phyloP scores from a whole-genome alignment of 1,140 invertebrate species.

The Drosophila prosaltans region DNA sequence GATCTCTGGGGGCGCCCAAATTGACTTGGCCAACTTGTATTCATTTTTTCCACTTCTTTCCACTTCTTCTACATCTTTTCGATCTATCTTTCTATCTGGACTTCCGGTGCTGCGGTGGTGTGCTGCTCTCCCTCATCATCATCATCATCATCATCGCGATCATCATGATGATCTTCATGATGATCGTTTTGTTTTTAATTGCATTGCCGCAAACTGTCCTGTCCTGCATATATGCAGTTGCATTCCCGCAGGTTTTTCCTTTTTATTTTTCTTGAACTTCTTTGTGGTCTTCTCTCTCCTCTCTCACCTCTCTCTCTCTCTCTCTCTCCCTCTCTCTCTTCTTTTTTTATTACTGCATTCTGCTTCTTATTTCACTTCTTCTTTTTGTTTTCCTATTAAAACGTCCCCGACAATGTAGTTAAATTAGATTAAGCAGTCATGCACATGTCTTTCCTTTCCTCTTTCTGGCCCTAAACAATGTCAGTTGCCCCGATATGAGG shows the following conservation, averaged over 20 bases:
- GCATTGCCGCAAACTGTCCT: constrained; percentile 50
- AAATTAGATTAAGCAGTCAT: constrained; percentile 79
- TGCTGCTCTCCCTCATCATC: constrained; percentile 31
- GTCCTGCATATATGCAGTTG: constrained; percentile 13
- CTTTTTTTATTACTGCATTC: constrained; percentile 14
- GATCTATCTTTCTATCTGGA: constrained; percentile 43
- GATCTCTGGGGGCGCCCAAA: constrained; percentile 17
- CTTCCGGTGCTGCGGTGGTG: constrained; percentile 71
- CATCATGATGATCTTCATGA: constrained; percentile 22
- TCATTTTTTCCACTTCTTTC: neutral
- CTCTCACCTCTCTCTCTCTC: too few relatives aligned
- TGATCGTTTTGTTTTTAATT: constrained; percentile 69
- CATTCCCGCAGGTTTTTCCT: constrained; percentile 71
- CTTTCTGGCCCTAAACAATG: neutral
- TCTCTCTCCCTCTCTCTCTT: neutral
- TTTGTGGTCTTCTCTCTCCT: constrained; percentile 6
- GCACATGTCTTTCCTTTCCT: constrained; percentile 60
- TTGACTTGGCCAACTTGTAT: constrained; percentile 13
- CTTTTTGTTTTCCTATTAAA: constrained; percentile 61
- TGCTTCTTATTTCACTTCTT: constrained; percentile 18
- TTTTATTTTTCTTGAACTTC: constrained; percentile 55
- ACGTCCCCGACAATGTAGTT: constrained; percentile 49
- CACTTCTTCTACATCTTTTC: constrained; percentile 19
- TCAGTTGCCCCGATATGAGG: constrained; percentile 22
- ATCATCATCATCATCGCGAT: constrained; percentile 21